Evolutionary conservation across 2,888 invertebrate species (phyloP), one percentile per base, ranked within the genome.

Genomic region (Nymphalis urticae): DNA sequence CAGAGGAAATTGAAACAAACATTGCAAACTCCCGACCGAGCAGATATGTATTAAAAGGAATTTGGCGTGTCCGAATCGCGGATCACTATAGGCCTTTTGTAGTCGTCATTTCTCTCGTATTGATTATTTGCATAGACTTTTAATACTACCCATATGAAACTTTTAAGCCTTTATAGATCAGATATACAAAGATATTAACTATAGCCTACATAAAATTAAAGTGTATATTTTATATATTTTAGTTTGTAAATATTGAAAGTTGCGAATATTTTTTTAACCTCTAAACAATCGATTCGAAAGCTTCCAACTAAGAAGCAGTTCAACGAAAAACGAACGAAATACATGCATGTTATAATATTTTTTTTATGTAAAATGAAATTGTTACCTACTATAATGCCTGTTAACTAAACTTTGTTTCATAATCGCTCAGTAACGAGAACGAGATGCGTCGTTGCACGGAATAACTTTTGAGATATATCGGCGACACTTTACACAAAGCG

Each of bases 1-100:
- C 77, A 80, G 84, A 85, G 89, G 88, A 88, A 90, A 90, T 90
- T 89, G 89, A 85, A 89, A 87, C 89, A 89, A 89, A 89, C 88
- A 90, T 86, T 84, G 86, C 87, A 85, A 86, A 86, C 84, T 85
- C 82, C 81, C 73, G 64, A 64, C 68, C 75, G 59, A 66, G 51
- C 58, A 36, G 69, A 78, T 75, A 75, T 77, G 72, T 75, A 75
- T 76, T 76, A 78, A 79, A 77, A 74, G 76, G 75, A 77, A 79
- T 79, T 76, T 75, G 69, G 72, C 75, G 66, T 72, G 71, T 72
- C 66, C 69, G 74, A 72, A 64, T 61, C 71, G 68, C 68, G 32
- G 69, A 70, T 64, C 71, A 64, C 65, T 64, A 69, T 68, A 64
- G 70, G 62, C 69, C 73, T 71, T 72, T 70, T 66, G 54, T 65